A percentile compares a stretch with the other conserved stretches of the same genome.
phyloP scores from a whole-genome alignment of 2,888 invertebrate species.

The Flexamia atlantica region DNA sequence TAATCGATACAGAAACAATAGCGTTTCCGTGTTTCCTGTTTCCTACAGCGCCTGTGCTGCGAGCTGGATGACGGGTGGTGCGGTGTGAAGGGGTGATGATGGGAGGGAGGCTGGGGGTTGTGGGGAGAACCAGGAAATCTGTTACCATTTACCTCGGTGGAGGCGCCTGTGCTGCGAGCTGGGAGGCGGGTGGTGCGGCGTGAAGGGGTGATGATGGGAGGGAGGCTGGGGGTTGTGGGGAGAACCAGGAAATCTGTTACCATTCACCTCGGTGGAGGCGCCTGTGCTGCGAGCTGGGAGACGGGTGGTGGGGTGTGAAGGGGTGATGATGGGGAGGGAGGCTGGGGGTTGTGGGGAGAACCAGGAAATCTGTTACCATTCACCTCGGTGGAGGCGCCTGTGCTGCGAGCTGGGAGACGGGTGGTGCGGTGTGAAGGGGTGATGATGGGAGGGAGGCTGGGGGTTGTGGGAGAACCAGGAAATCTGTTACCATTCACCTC shows the following conservation, averaged over 20 bases:
- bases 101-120: background rate
- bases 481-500: background rate
- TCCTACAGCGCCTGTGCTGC: background rate
- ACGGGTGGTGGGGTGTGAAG: background rate
- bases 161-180: too few species aligned
- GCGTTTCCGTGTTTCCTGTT: constrained; percentile 10
- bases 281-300: too few species aligned
- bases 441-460: background rate
- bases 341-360: background rate
- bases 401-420: too few species aligned
- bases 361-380: constrained; percentile 26
- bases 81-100: background rate
- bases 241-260: constrained; percentile 19
- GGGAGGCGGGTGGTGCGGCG: background rate
- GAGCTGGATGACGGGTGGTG: background rate
- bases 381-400: background rate
- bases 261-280: background rate
- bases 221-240: background rate
- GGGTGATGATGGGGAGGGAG: background rate
- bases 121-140: constrained; percentile 14
- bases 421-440: background rate
- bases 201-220: background rate
- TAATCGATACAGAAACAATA: background rate
- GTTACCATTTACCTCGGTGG: background rate
- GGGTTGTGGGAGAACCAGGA: background rate